phyloP scores from a whole-genome alignment of 2,797 vertebrate species.

The Epinephelus awoara region DNA sequence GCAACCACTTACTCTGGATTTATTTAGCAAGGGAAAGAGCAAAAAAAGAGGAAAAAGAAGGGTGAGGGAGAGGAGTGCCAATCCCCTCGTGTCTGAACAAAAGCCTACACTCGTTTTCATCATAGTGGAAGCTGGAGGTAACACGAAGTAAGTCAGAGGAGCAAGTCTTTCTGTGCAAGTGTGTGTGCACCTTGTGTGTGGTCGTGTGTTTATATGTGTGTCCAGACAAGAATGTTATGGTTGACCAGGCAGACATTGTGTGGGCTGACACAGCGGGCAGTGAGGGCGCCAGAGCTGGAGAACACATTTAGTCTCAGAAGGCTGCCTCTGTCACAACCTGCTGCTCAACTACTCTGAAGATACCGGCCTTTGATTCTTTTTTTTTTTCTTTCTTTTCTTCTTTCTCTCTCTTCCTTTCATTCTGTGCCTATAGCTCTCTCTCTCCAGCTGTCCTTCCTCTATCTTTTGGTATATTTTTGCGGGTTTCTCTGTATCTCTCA shows the following conservation, averaged over 20 bases:
- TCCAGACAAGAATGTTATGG: conserved; percentile 55
- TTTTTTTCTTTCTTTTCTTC: conserved; percentile 10
- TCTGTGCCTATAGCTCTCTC: neutral
- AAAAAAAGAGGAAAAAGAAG: neutral
- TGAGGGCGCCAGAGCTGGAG: conserved; percentile 59
- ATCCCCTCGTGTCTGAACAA: conserved; percentile 45
- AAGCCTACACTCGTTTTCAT: conserved; percentile 61
- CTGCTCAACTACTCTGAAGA: conserved; percentile 61
- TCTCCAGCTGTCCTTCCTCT: neutral
- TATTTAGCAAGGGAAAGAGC: conserved; percentile 27
- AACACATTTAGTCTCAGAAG: conserved; percentile 74
- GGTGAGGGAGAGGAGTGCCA: conserved; percentile 18
- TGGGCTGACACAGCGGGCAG: conserved; percentile 62
- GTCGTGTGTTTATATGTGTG: conserved; percentile 31
- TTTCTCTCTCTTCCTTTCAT: neutral
- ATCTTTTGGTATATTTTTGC: neutral
- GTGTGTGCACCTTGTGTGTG: conserved; percentile 32
- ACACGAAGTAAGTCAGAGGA: conserved; percentile 53
- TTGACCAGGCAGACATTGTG: conserved; percentile 70
- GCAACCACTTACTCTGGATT: conserved; percentile 13
- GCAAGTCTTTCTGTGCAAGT: conserved; percentile 33
- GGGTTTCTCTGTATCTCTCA: neutral
- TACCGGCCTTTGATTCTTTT: conserved; percentile 41
- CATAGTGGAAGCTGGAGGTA: conserved; percentile 57
- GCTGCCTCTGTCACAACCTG: conserved; percentile 71